Conservation (phyloP, 2,888 invertebrate species). For the Pyrrhia umbra region DNA sequence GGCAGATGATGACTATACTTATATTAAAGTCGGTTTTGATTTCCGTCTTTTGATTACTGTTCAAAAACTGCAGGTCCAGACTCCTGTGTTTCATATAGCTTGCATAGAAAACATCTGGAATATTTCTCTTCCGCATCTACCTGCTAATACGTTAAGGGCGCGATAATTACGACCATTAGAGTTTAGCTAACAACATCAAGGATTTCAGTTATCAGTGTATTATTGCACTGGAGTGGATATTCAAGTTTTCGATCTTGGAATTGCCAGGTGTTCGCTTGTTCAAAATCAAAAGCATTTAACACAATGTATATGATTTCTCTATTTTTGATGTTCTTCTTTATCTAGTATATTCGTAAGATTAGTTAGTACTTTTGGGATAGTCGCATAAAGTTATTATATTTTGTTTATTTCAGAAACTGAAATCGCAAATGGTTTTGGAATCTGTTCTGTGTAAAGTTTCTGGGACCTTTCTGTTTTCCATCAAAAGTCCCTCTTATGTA, state of each 20-base stretch:
- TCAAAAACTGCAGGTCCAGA: background rate
- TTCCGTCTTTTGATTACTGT: background rate
- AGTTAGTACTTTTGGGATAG: background rate
- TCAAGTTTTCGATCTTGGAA: slow-evolving; percentile 13
- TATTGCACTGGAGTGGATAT: slow-evolving; percentile 35
- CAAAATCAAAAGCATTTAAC: background rate
- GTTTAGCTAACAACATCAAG: slow-evolving; percentile 22
- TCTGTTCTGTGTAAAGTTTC: no score
- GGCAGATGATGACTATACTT: no score
- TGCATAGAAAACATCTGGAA: slow-evolving; percentile 8
- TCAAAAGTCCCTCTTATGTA: background rate
- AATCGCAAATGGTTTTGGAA: no score
- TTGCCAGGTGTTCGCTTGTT: background rate
- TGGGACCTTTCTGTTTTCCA: background rate
- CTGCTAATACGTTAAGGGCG: slow-evolving; percentile 14
- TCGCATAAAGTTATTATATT: background rate
- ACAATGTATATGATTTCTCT: background rate
- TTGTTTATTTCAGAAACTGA: background rate
- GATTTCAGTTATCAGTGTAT: slow-evolving; percentile 16
- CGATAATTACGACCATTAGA: slow-evolving; percentile 37
- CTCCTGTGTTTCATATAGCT: background rate
- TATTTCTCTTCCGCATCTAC: slow-evolving; percentile 4
- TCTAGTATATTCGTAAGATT: background rate
- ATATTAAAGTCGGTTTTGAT: no score
- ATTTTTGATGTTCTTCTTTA: background rate